A percentile compares a stretch with the other conserved stretches of the same genome.
phyloP scores from a whole-genome alignment of 2,113 vertebrate species.

The Mobula birostris region DNA sequence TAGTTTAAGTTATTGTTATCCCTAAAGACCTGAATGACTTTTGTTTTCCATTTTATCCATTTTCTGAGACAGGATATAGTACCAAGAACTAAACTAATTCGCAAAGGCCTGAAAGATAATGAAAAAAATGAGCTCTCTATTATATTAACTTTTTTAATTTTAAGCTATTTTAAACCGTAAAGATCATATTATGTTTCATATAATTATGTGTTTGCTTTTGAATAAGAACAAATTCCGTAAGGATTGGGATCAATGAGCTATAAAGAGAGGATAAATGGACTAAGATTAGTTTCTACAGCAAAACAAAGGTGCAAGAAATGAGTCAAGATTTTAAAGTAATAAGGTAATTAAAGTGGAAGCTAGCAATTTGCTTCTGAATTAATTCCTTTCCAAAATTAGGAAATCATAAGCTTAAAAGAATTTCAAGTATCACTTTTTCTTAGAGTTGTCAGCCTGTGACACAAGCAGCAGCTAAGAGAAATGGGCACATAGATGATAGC shows the following conservation, averaged over 20 bases:
- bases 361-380: constrained; percentile 19
- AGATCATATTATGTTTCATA: background rate
- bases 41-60: background rate
- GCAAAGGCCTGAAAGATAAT: background rate
- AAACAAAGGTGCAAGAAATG: background rate
- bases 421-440: background rate
- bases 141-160: constrained; percentile 1
- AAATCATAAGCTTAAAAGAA: background rate
- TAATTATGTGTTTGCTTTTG: background rate
- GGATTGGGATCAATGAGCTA: background rate
- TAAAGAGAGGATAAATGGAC: background rate
- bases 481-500: background rate
- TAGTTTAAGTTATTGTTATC: background rate
- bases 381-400: constrained; percentile 12
- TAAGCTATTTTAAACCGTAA: background rate
- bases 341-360: constrained; percentile 1
- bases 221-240: background rate
- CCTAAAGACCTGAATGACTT: background rate
- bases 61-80: background rate
- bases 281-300: background rate
- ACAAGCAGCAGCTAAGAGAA: background rate
- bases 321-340: background rate
- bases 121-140: background rate
- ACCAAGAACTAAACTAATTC: background rate
- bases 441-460: constrained; percentile 9